phyloP scores from a whole-genome alignment of 1,140 invertebrate species.

The Branchinecta lynchi region DNA sequence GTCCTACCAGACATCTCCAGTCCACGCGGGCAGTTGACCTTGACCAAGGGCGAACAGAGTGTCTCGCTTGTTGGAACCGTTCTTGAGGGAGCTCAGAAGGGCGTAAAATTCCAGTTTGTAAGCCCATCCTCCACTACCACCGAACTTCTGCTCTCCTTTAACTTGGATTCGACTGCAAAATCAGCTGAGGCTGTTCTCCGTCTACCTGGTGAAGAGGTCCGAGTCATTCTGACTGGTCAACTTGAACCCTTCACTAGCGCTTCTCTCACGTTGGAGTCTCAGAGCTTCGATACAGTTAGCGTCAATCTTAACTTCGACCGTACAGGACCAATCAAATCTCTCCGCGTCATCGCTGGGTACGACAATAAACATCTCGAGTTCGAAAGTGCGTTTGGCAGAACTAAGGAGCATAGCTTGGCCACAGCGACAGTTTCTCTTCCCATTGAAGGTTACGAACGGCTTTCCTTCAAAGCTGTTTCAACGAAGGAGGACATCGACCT shows the following conservation, averaged over 20 bases:
- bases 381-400: neutral
- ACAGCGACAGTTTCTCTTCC: conserved; percentile 12
- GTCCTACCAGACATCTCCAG: neutral
- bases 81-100: neutral
- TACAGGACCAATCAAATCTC: neutral
- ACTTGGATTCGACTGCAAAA: neutral
- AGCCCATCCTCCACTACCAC: neutral
- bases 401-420: conserved; percentile 10
- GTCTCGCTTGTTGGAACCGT: neutral
- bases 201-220: neutral
- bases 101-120: neutral
- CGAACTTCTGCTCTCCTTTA: neutral
- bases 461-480: conserved; percentile 12
- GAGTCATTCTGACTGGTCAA: neutral
- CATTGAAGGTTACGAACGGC: conserved; percentile 17
- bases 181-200: neutral
- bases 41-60: neutral
- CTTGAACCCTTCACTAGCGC: neutral
- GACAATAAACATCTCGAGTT: conserved; percentile 19
- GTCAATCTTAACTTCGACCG: conserved; percentile 9
- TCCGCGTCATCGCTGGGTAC: conserved; percentile 8
- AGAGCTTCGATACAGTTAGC: conserved; percentile 1
- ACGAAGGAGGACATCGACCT: conserved; percentile 14
- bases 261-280: conserved; percentile 10
- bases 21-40: neutral